These are phyloP conservation scores for Ciconia boyciana DNA, from an alignment of 2,113 vertebrate genomes.

Conservation along the genomic window DNA sequence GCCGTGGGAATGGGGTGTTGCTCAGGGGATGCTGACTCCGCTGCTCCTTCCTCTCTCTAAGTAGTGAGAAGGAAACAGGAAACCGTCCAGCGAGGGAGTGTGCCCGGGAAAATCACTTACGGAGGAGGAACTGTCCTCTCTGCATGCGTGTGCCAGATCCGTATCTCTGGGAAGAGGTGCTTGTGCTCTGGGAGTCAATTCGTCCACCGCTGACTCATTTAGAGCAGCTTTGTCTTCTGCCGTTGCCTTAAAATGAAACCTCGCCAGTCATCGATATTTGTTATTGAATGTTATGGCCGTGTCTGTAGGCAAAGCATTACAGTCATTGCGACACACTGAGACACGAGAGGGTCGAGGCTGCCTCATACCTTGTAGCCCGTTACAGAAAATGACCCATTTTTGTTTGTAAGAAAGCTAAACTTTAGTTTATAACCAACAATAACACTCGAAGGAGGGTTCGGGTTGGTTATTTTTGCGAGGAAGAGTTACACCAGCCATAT, in stretches of 20 bases:
- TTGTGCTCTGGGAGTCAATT: no score
- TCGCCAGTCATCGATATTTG: not conserved
- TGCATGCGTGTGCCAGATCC: fast-evolving
- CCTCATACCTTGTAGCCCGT: not conserved
- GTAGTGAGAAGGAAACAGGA: not conserved
- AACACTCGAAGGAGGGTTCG: not conserved
- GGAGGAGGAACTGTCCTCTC: not conserved
- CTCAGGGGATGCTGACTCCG: not conserved
- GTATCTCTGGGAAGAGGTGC: not conserved
- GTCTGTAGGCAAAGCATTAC: not conserved
- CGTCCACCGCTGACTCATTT: fast-evolving
- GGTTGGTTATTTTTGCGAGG: not conserved
- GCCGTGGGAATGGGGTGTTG: not conserved
- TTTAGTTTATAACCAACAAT: not conserved
- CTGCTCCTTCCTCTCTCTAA: not conserved
- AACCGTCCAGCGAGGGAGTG: not conserved
- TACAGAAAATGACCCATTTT: not conserved
- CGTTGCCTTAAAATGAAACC: no score
- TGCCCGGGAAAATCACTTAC: not conserved
- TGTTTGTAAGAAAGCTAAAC: not conserved
- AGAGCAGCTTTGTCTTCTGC: not conserved
- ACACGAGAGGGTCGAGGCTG: fast-evolving
- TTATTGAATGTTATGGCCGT: fast-evolving
- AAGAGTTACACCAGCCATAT: fast-evolving
- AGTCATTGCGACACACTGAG: fast-evolving